Evolutionary conservation across 2,888 invertebrate species (phyloP), one percentile per base, ranked within the genome.

Genomic region (Lasioglossum vierecki): DNA sequence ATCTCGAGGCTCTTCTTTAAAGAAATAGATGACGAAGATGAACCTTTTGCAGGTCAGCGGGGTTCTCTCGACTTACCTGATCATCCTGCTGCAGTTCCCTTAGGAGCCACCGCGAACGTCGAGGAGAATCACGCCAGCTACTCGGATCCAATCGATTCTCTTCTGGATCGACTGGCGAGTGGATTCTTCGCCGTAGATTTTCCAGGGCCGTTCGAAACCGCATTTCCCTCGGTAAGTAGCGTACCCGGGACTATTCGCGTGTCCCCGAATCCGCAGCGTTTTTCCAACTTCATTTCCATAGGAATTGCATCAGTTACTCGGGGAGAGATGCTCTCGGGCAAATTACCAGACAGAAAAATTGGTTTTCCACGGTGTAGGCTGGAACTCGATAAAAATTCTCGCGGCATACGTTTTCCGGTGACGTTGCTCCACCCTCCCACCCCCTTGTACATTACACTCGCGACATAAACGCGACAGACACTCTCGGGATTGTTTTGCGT

Each of bases 71-170:
- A 95, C 94, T 5, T 95, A 95, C 80, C 89, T 95, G 71, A 92
- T 94, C 44, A 93, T 95, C 77, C 91, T 95, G 6, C 76, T 95
- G 73, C 95, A 95, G 82, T 81, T 94, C 46, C 93, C 92, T 13
- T 90, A 76, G 88, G 22, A n/a, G 15, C n/a, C 4, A 1, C 4
- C 9, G 11, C 4, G 9, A 9, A 11, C 39, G 18, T 22, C 18
- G 22, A 22, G n/a, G 41, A 11, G 22, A 22, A 22, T 22, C 68
- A 9, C 15, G 39, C 9, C 39, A 41, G 35, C 1, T 30, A 11
- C 26, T 30, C 15, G 63, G 22, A 66, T 5, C 6, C 35, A 35
- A 39, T 79, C 46, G 18, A 80, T 76, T 39, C 26, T 39, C 22
- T 63, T n/a, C 26, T 5, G 26, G 13, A 60, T 26, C 60, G 60